phyloP scores from a whole-genome alignment of 2,113 vertebrate genomes.

The Oryctolagus cuniculus region mOryCun1.1 NC_091432.1:67683501-67684000 shows the following conservation, averaged over 20 bases:
- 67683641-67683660: neutral
- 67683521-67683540: neutral
- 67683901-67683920: neutral
- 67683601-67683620: neutral
- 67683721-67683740: neutral
- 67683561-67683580: neutral
- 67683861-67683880: neutral
- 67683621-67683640: neutral
- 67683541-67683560: neutral
- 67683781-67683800: neutral
- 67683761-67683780: neutral
- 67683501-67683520: too few species aligned
- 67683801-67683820: neutral
- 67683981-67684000: neutral
- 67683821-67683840: neutral
- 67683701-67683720: rapidly evolving
- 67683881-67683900: neutral
- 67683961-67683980: neutral
- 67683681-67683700: neutral
- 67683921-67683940: neutral
- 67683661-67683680: neutral
- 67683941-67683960: neutral
- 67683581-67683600: neutral
- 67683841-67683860: neutral
- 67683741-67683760: neutral